Base-by-base conservation (phyloP, 1,140 invertebrate genomes). In the Papilio xuthus region DNA sequence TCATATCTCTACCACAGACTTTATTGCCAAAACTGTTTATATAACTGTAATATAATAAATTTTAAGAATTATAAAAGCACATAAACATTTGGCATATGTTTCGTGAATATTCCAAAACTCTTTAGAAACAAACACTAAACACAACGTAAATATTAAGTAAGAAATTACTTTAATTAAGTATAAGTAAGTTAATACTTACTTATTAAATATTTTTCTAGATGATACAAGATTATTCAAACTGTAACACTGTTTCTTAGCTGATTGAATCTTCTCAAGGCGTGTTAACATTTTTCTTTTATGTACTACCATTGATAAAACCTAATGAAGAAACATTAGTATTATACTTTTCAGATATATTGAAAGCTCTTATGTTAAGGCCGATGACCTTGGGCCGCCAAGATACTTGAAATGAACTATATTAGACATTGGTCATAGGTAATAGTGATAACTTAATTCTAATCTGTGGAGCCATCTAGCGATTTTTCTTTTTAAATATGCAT, bases 211-310 rank as follows among this genome's bases (percentile, higher is more conserved):
- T 82, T 95, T 94, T 0, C 84, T 91, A 3, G 94, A 94, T 4
- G 94, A 88, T 0, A 95, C 93, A 26, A 96, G 86, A 80, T 95
- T 93, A 73, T 96, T 95, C 8, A 96, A 80, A 77, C 95, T 95
- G 42, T 90, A 94, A 79, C 95, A 95, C 44, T 94, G 94, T 53
- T 95, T 94, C 70, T 93, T 94, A 0, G 94, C 85, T 9, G 93
- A 89, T 79, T 94, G 91, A 12, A 96, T 93, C 83, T 95, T 94
- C 6, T 90, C 88, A 10, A 96, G 79, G 37, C 95, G 91, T 8
- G 88, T 70, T 15, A 93, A 84, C 73, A 95, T 95, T 84, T 95
- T 95, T 37, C 91, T 95, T 82, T 95, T 94, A 81, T 95, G 95
- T 75, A 95, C 93, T 0, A 96, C 93, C 79, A 96, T 84, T 3